phyloP scores from a whole-genome alignment of 2,797 vertebrate genomes.

The Pseudochaenichthys georgianus region DNA sequence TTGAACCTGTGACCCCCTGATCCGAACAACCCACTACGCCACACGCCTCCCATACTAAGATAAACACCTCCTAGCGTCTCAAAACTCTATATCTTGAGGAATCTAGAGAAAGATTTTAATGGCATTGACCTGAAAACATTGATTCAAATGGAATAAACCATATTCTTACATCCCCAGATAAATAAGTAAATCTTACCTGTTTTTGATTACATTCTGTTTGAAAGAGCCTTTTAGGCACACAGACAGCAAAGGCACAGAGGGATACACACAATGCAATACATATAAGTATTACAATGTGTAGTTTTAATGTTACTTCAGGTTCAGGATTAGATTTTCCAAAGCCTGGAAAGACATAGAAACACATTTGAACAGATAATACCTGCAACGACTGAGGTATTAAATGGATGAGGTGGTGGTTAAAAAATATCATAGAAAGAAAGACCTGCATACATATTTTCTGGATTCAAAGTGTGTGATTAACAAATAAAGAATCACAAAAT shows the following conservation, averaged over 20 bases:
- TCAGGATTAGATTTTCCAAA: fast-evolving
- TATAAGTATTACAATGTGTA: fast-evolving
- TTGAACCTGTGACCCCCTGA: too few species aligned
- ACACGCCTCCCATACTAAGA: not conserved
- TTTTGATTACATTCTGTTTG: fast-evolving
- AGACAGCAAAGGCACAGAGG: fast-evolving
- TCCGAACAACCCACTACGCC: too few species aligned
- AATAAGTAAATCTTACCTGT: slow-evolving; percentile 40
- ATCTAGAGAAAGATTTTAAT: not conserved
- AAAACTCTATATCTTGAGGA: not conserved
- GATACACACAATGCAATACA: fast-evolving
- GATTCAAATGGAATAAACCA: not conserved
- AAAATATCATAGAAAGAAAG: not conserved
- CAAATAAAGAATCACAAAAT: not conserved
- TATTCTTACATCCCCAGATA: not conserved
- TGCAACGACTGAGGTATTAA: not conserved
- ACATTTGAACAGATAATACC: not conserved
- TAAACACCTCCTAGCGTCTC: not conserved
- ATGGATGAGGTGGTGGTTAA: not conserved
- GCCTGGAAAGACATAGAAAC: slow-evolving; percentile 41
- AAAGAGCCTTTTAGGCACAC: fast-evolving
- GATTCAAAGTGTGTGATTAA: not conserved
- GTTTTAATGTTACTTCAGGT: fast-evolving
- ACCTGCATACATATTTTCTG: not conserved
- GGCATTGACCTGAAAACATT: not conserved